phyloP scores from a whole-genome alignment of 1,140 invertebrate species.

The Lepidurus packardi region DNA sequence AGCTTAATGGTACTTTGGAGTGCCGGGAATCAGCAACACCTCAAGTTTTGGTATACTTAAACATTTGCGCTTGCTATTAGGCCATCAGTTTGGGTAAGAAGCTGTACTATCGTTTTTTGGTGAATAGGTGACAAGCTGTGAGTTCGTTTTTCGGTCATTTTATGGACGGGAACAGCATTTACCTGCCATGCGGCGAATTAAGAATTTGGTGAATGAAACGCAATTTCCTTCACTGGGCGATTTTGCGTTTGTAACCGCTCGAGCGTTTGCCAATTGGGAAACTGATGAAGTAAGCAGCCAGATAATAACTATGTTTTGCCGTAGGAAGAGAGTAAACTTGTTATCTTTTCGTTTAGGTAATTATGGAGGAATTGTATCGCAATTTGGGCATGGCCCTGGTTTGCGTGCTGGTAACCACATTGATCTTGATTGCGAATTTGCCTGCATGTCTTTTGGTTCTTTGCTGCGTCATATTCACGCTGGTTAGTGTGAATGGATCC shows the following conservation, averaged over 20 bases:
- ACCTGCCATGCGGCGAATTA: slow-evolving; percentile 63
- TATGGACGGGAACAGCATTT: slow-evolving; percentile 58
- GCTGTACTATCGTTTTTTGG: slow-evolving; percentile 32
- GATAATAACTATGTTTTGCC: neutral
- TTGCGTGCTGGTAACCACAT: slow-evolving; percentile 73
- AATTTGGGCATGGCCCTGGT: slow-evolving; percentile 71
- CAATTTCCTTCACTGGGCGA: neutral
- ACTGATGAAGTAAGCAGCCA: slow-evolving; percentile 58
- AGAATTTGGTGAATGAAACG: slow-evolving; percentile 51
- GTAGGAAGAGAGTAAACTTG: slow-evolving; percentile 25
- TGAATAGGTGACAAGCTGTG: slow-evolving; percentile 50
- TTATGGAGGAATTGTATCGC: slow-evolving; percentile 65
- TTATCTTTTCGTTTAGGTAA: slow-evolving; percentile 47
- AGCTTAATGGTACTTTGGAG: slow-evolving; percentile 53
- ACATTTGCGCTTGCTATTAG: neutral
- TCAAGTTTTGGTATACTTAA: slow-evolving; percentile 48
- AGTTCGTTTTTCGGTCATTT: slow-evolving; percentile 58
- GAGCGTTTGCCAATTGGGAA: slow-evolving; percentile 65
- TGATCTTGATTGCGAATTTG: slow-evolving; percentile 71
- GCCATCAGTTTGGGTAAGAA: slow-evolving; percentile 18
- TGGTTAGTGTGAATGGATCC: slow-evolving; percentile 71
- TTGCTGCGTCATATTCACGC: slow-evolving; percentile 66
- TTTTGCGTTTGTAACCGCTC: slow-evolving; percentile 58
- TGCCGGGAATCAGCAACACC: slow-evolving; percentile 56
- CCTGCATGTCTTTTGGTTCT: slow-evolving; percentile 72